These are phyloP conservation scores for Araneus ventricosus DNA, from an alignment of 1,140 invertebrate species.

Conservation along the genomic window DNA sequence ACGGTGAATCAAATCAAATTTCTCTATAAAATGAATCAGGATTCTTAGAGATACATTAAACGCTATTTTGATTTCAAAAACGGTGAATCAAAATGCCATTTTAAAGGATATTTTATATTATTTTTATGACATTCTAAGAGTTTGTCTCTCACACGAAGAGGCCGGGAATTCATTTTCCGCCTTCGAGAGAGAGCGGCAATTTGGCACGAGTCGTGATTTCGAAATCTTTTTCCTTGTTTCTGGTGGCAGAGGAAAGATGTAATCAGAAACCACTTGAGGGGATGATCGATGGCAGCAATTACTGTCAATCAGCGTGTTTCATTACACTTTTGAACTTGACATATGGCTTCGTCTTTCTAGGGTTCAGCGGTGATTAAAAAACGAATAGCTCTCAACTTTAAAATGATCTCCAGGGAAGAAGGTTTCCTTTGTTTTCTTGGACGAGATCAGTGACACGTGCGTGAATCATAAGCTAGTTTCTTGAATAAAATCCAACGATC, in stretches of 20 bases:
- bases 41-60: too few relatives aligned
- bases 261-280: conserved; percentile 23
- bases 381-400: not conserved
- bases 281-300: conserved; percentile 44
- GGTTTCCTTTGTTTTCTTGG: too few relatives aligned
- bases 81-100: not conserved
- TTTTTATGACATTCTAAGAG: not conserved
- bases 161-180: not conserved
- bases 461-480: too few relatives aligned
- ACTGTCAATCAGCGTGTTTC: conserved; percentile 56
- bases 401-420: not conserved
- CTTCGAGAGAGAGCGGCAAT: not conserved
- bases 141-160: not conserved
- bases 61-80: not conserved
- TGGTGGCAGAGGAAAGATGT: not conserved
- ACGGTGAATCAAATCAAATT: too few relatives aligned
- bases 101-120: not conserved
- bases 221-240: not conserved
- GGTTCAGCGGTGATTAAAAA: not conserved
- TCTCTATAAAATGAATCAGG: too few relatives aligned
- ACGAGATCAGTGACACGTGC: too few relatives aligned
- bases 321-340: not conserved
- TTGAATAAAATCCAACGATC: too few relatives aligned
- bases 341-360: not conserved
- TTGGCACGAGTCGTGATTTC: not conserved